Base-by-base conservation (phyloP, 2,888 invertebrate genomes). In the Leptothorax acervorum region DNA sequence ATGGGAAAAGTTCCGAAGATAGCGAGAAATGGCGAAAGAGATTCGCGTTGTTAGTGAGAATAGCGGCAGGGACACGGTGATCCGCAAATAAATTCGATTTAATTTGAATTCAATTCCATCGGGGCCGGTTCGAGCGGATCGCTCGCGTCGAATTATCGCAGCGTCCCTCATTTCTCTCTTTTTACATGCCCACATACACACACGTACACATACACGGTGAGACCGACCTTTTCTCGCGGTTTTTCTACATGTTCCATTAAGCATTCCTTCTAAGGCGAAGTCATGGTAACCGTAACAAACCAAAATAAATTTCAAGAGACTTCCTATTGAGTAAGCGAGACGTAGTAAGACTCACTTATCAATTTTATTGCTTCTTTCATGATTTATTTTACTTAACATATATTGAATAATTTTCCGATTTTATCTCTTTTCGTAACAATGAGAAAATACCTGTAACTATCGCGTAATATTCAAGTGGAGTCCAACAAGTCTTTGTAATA, bases 21-120 rank as follows among this genome's bases (percentile, higher is more conserved):
- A 73, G 48, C 48, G 63, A 31, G 60, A 81, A 81, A 48, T n/a
- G 31, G 53, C 55, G 66, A 81, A 71, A 82, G 39, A 73, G 66
- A 18, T 28, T 42, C 57, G 23, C 74, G 45, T 65, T 71, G 70
- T 82, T 68, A 63, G 55, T 68, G 84, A 71, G 65, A 79, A 84
- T 81, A 48, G 79, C 48, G 23, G 35, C 48, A 11, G 74, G 28
- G 84, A 71, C 63, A 66, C 51, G 74, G 74, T 74, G 82, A 75
- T 82, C 74, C 82, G 82, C 82, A 82, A 85, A 85, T 85, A 85
- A 85, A 85, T 85, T 85, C 84, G 82, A 75, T 82, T 85, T 75
- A 75, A 85, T 85, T 85, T 82, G 75, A 66, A 85, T 85, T 85
- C 75, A 85, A 85, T 85, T 82, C 82, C 68, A 73, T 62, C 73